Percentiles rank a stretch among this genome's conserved stretches.
These are phyloP conservation scores for Hippocampus mohnikei DNA, from an alignment of 2,113 vertebrate genomes.

Conservation along the genomic window DNA sequence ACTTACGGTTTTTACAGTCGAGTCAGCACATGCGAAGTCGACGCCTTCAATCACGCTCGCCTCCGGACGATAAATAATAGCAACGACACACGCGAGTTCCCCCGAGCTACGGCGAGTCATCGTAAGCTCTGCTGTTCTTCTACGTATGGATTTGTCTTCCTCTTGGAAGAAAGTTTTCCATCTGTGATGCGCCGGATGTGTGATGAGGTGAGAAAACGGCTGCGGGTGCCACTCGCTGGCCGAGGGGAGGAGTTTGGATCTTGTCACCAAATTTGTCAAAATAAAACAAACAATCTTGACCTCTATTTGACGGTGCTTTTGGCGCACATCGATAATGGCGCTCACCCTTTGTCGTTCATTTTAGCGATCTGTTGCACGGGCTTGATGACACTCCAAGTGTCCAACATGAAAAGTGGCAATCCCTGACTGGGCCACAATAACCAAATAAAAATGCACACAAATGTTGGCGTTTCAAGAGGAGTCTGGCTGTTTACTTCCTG, in stretches of 20 bases:
- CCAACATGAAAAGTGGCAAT: not conserved
- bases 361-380: too few species aligned
- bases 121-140: slow-evolving; percentile 39
- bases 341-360: too few species aligned
- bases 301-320: not conserved
- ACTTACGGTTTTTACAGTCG: slow-evolving; percentile 66
- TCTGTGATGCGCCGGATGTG: slow-evolving; percentile 42
- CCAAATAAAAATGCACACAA: not conserved
- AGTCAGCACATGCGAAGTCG: slow-evolving; percentile 54
- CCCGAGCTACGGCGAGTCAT: slow-evolving; percentile 21
- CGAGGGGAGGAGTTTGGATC: slow-evolving; percentile 3
- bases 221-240: slow-evolving; percentile 28
- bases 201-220: slow-evolving; percentile 67
- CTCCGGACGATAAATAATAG: slow-evolving; percentile 61
- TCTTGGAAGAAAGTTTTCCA: slow-evolving; percentile 50
- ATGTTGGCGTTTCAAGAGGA: not conserved
- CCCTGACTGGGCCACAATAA: not conserved
- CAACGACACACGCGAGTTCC: slow-evolving; percentile 17
- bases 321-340: too few species aligned
- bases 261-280: slow-evolving; percentile 16
- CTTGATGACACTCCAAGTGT: not conserved
- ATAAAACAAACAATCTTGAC: not conserved
- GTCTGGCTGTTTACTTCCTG: not conserved
- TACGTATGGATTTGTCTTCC: slow-evolving; percentile 43
- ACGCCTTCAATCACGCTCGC: slow-evolving; percentile 62